Evolutionary conservation across 2,888 invertebrate species (phyloP), one percentile per base, ranked within the genome.

Genomic region (Spisula solida): DNA sequence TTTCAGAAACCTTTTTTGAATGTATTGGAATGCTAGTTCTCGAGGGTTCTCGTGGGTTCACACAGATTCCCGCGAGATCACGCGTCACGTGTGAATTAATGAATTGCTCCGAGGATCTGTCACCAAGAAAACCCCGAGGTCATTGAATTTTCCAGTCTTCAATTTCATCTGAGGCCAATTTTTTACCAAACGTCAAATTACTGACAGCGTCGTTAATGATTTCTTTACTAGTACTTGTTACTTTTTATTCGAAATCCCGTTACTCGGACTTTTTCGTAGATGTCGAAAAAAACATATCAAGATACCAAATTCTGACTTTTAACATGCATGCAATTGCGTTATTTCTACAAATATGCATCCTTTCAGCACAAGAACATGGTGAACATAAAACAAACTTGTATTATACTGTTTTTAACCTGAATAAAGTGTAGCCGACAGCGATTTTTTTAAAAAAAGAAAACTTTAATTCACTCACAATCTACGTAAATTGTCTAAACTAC

Each of bases 81-180:
- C 83, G 31, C 75, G 83, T 51, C 82, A 82, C 70, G 83, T 31
- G 83, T 20, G 29, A 75, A 75, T 48, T 75, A 75, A 83, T 83
- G 75, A 83, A 83, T 75, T 51, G 70, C 48, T 75, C 70, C 34
- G 75, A 31, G 25, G 31, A 14, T 0, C 29, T 34, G 75, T 75
- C 75, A 34, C 10, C 75, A 75, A 31, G 10, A 31, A 31, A 34
- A 75, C 75, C 75, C 75, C 25, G 6, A 75, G 75, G 75, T 75
- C 75, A 75, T 31, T 18, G 34, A 16, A 34, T 75, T 31, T 31
- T 75, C 75, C 75, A 18, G 29, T 31, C 18, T 31, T 75, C 34
- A 75, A 31, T 75, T 75, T 75, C 31, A 75, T 20, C 75, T 4
- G 34, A 18, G 31, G 25, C 34, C 29, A 14, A 31, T 31, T 75